A percentile compares a stretch with the other conserved stretches of the same genome.
These are phyloP conservation scores for Eulemur albifrons DNA, from an alignment of 2,797 vertebrate species.

Conservation along the genomic window DNA sequence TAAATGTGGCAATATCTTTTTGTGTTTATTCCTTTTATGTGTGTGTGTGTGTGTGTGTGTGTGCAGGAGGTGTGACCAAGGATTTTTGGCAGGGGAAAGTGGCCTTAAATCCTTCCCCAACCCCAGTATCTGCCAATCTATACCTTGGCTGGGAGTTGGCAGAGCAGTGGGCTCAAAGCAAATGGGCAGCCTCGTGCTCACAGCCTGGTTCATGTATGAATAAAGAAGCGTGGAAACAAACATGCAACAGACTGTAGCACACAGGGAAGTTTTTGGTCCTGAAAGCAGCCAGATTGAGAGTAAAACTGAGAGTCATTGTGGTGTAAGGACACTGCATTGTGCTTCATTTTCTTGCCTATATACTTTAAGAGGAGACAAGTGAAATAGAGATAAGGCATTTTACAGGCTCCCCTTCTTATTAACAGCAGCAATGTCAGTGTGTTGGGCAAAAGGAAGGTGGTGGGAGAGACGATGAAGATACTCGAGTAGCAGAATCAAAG, in stretches of 20 bases:
- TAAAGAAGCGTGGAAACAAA: background rate
- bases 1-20: background rate
- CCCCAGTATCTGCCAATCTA: background rate
- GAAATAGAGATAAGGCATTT: background rate
- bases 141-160: background rate
- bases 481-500: background rate
- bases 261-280: background rate
- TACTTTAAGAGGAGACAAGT: background rate
- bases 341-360: background rate
- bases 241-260: background rate
- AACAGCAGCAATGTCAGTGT: background rate
- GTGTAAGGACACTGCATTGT: background rate
- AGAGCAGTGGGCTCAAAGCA: background rate
- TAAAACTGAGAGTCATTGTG: background rate
- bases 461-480: background rate
- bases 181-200: background rate
- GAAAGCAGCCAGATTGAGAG: background rate
- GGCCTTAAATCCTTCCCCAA: background rate
- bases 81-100: background rate
- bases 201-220: background rate
- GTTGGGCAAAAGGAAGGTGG: background rate
- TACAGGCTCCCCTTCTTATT: background rate
- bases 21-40: slow-evolving; percentile 1
- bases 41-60: background rate
- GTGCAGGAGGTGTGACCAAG: background rate